A percentile compares a stretch with the other conserved stretches of the same genome.
Evolutionary conservation across 1,140 invertebrate genomes (phyloP).

Genomic region (Druon quercuslanigerum): DNA sequence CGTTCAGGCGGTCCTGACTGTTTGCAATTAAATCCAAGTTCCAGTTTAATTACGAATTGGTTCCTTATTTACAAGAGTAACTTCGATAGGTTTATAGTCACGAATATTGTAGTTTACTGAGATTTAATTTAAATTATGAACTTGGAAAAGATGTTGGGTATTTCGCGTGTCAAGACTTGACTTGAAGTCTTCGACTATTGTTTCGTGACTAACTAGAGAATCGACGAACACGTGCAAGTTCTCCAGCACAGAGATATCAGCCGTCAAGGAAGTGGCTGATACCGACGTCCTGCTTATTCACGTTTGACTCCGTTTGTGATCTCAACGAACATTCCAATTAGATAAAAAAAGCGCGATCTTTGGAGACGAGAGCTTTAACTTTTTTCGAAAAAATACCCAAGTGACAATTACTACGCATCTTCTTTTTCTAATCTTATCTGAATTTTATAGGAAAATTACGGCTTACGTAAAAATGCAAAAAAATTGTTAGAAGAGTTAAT

Average conservation of each 20-base stretch:
- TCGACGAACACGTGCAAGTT: conserved; percentile 54
- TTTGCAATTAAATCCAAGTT: too few relatives aligned
- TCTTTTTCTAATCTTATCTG: background rate
- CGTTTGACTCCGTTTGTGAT: conserved; percentile 48
- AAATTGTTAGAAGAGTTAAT: too few relatives aligned
- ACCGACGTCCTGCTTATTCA: conserved; percentile 74
- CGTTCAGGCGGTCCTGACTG: too few relatives aligned
- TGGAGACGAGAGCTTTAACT: conserved; percentile 1
- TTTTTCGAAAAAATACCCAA: background rate
- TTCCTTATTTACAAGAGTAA: too few relatives aligned
- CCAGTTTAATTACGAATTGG: too few relatives aligned
- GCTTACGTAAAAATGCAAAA: too few relatives aligned
- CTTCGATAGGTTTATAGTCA: background rate
- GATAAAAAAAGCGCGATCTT: conserved; percentile 7
- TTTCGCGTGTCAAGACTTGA: conserved; percentile 10
- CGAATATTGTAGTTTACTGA: background rate
- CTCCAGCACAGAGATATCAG: conserved; percentile 62
- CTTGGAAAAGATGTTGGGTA: background rate
- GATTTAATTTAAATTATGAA: background rate
- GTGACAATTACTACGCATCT: background rate
- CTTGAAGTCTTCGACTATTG: conserved; percentile 46
- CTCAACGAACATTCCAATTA: conserved; percentile 7
- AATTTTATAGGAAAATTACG: background rate
- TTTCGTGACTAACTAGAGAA: conserved; percentile 62
- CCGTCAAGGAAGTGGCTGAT: conserved; percentile 73